phyloP scores from a whole-genome alignment of 2,113 vertebrate genomes.

The Microcebus jonahi region DNA sequence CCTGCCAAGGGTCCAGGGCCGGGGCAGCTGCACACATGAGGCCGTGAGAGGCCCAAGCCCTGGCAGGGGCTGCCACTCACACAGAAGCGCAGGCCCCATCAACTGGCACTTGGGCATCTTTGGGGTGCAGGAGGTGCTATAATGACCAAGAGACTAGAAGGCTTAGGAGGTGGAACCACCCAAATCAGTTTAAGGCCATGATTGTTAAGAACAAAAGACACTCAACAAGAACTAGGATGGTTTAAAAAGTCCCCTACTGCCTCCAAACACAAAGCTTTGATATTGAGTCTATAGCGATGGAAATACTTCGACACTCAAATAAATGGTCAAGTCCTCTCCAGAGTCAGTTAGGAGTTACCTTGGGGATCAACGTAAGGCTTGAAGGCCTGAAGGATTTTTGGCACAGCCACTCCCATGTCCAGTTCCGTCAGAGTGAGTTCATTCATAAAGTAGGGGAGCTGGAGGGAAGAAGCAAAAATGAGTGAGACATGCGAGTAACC shows the following conservation, averaged over 20 bases:
- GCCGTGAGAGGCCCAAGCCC: no score
- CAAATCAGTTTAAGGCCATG: background rate
- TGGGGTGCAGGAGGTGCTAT: background rate
- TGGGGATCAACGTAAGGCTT: constrained; percentile 95
- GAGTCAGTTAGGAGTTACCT: constrained; percentile 86
- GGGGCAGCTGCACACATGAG: rapidly evolving
- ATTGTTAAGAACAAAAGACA: background rate
- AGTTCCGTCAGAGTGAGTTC: constrained; percentile 97
- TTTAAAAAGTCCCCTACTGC: background rate
- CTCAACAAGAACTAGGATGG: background rate
- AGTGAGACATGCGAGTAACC: background rate
- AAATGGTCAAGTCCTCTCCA: background rate
- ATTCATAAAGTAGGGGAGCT: constrained; percentile 99
- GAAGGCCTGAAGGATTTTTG: constrained; percentile 96
- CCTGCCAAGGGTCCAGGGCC: background rate
- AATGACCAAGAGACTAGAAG: background rate
- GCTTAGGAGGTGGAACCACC: background rate
- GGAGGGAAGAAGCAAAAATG: constrained; percentile 53
- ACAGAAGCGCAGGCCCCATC: background rate
- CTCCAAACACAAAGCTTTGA: background rate
- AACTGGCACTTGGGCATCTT: background rate
- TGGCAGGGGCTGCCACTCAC: background rate
- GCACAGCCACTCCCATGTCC: constrained; percentile 97
- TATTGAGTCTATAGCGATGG: background rate
- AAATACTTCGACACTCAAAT: background rate